Evolutionary conservation across 2,888 invertebrate species (phyloP).

Genomic region (Gisinianus flammeolus): DNA sequence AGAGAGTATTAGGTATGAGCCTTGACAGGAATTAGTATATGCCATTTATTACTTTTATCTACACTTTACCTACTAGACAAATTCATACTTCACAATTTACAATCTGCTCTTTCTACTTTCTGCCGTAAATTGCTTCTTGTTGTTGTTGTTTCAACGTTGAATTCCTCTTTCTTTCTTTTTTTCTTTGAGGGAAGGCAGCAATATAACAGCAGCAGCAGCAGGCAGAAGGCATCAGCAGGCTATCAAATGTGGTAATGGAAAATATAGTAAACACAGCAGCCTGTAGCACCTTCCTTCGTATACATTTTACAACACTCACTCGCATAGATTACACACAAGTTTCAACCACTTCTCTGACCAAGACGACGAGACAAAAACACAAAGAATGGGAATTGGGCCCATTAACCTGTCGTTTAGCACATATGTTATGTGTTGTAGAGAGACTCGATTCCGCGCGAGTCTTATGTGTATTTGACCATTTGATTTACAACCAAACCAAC

Average conservation of each 20-base stretch:
- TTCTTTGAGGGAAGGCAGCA: too few relatives aligned
- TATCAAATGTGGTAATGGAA: too few relatives aligned
- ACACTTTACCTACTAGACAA: background rate
- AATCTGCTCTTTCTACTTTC: background rate
- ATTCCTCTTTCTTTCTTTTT: too few relatives aligned
- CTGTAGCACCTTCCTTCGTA: too few relatives aligned
- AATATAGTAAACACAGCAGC: too few relatives aligned
- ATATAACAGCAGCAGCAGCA: too few relatives aligned
- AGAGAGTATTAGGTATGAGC: background rate
- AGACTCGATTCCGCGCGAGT: too few relatives aligned
- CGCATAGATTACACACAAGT: too few relatives aligned
- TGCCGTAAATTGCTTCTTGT: background rate
- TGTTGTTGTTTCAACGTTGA: too few relatives aligned
- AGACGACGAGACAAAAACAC: constrained; percentile 6
- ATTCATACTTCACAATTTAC: background rate
- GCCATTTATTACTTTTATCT: background rate
- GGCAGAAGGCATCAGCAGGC: too few relatives aligned
- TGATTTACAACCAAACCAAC: background rate
- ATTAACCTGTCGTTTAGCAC: constrained; percentile 29
- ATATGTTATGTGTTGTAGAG: constrained; percentile 1
- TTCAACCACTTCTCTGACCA: too few relatives aligned
- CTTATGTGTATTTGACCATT: too few relatives aligned
- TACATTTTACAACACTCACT: background rate
- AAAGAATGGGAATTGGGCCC: background rate
- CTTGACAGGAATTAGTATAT: background rate